These are phyloP conservation scores for Lithophane ornitopus DNA, from an alignment of 2,888 invertebrate species.

Conservation along the genomic window DNA sequence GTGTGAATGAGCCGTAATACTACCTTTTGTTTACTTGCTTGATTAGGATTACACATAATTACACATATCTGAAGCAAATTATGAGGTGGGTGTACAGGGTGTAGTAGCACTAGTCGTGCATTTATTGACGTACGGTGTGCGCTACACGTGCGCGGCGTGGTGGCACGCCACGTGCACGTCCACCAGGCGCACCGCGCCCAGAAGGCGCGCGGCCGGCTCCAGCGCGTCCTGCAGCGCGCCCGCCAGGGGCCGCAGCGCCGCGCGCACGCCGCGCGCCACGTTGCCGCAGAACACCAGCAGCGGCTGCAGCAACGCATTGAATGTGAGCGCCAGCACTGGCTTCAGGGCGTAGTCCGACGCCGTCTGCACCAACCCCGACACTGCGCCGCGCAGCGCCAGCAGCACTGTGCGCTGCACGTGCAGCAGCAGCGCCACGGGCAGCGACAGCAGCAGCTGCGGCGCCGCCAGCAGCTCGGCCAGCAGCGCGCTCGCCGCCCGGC, in stretches of 20 bases:
- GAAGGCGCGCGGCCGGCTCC: slow-evolving; percentile 73
- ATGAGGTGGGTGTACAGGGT: too few relatives aligned
- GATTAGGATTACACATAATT: too few relatives aligned
- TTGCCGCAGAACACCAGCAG: slow-evolving; percentile 92
- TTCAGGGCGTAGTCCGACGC: slow-evolving; percentile 92
- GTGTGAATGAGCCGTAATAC: too few relatives aligned
- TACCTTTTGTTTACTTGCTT: too few relatives aligned
- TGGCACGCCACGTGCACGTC: slow-evolving; percentile 38
- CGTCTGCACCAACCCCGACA: slow-evolving; percentile 70
- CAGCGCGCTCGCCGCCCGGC: slow-evolving; percentile 91
- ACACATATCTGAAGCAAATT: too few relatives aligned
- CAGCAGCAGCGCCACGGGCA: slow-evolving; percentile 92
- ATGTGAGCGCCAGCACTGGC: slow-evolving; percentile 92
- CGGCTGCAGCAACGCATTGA: slow-evolving; percentile 93
- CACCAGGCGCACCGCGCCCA: slow-evolving; percentile 70
- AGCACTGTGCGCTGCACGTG: slow-evolving; percentile 58
- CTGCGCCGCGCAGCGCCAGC: slow-evolving; percentile 69
- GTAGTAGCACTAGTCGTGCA: too few relatives aligned
- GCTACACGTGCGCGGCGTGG: slow-evolving; percentile 26
- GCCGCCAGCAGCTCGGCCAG: slow-evolving; percentile 91
- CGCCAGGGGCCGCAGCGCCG: slow-evolving; percentile 85
- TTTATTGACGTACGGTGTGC: background rate
- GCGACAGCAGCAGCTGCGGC: slow-evolving; percentile 81
- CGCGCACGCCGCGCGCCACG: slow-evolving; percentile 91
- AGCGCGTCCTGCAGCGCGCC: slow-evolving; percentile 71